Conservation (phyloP, 1,140 invertebrate genomes). For the Hycleus phaleratus region DNA sequence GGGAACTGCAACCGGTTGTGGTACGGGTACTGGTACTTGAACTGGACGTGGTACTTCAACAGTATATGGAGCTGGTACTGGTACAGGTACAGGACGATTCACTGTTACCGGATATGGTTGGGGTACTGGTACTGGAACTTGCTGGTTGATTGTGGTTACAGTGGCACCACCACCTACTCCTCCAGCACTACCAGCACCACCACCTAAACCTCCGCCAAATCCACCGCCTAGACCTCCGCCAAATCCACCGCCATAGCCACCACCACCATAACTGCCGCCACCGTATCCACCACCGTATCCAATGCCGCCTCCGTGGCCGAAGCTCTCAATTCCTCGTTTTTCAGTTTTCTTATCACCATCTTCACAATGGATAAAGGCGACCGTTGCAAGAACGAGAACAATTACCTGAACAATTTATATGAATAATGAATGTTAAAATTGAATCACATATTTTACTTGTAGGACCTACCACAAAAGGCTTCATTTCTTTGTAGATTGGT, state of each 20-base stretch:
- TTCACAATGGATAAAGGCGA: background rate
- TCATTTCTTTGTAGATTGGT: constrained; percentile 7
- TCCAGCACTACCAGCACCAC: constrained; percentile 4
- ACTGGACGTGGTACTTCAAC: constrained; percentile 28
- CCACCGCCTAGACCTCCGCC: constrained; percentile 3
- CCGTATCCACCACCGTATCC: constrained; percentile 11
- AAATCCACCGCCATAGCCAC: constrained; percentile 14
- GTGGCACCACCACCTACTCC: constrained; percentile 5
- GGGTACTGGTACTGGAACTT: constrained; percentile 29
- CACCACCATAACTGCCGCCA: constrained; percentile 6
- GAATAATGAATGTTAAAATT: background rate
- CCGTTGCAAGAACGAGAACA: constrained; percentile 12
- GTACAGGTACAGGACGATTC: constrained; percentile 34
- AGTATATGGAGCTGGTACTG: constrained; percentile 33
- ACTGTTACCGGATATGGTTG: constrained; percentile 42
- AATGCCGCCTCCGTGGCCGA: constrained; percentile 20
- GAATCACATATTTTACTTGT: background rate
- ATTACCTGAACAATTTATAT: constrained; percentile 1
- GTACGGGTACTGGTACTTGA: constrained; percentile 36
- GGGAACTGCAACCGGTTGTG: constrained; percentile 19
- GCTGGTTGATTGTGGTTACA: constrained; percentile 16
- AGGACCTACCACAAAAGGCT: constrained; percentile 13
- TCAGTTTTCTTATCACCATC: constrained; percentile 19
- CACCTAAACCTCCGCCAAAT: constrained; percentile 9
- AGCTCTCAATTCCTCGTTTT: constrained; percentile 21